Evolutionary conservation across 1,140 invertebrate species (phyloP), one percentile per base, ranked within the genome.

Genomic region (Maconellicoccus hirsutus): DNA sequence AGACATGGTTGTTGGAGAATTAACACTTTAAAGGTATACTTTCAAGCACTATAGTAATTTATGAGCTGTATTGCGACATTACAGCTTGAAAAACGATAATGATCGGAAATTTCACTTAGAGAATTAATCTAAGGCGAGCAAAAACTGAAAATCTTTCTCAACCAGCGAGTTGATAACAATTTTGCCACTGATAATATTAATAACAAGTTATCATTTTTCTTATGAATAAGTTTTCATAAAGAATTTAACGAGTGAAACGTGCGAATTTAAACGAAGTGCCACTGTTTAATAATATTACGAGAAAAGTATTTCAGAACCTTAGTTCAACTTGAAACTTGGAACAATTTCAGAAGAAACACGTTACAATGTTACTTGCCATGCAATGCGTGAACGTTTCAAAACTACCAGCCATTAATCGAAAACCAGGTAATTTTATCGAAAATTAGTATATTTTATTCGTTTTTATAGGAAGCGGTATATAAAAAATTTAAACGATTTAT

Each of bases 291-390:
- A 52, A 4, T 52, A 52, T 8, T 19, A 52, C 6, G 16, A 52
- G 42, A 16, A 52, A 3, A 52, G n/a, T 16, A 52, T 16, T 14
- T 52, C 14, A 14, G 42, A 16, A 52, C 4, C n/a, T 52, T 19
- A 16, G 12, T 52, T 52, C 42, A 14, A 4, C 42, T 8, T 14
- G 4, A 2, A 14, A 52, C 42, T 52, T 52, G 42, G 42, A 52
- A 52, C 42, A 52, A 52, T 52, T 52, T 52, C n/a, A 52, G 42
- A 52, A 52, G 42, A 52, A 52, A 52, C 42, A 52, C 42, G 42
- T 52, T 52, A 52, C 42, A 52, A 33, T 8, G 42, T 52, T 52
- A 52, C 42, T 52, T 52, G 42, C 42, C 42, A 52, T 52, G 42
- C 42, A 52, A 52, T 52, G 42, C n/a, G 42, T 52, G 42, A 52